Evolutionary conservation across 1,140 invertebrate species (phyloP).

Genomic region (Tenebrio molitor): DNA sequence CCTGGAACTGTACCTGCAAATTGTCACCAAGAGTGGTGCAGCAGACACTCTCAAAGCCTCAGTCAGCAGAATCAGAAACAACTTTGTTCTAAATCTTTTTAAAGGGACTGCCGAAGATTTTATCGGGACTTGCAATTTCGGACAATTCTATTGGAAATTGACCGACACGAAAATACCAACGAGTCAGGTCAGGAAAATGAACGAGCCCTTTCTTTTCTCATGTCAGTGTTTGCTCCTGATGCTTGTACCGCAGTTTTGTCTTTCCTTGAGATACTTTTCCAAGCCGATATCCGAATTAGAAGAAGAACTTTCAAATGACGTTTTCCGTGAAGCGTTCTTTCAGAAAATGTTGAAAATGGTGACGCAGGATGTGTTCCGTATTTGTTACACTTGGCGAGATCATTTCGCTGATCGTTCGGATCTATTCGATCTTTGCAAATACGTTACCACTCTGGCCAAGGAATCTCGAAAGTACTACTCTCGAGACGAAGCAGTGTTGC

Average conservation of each 20-base stretch:
- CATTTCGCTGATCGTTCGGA: too few relatives aligned
- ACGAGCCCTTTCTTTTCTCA: slow-evolving; percentile 41
- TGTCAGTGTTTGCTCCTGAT: neutral
- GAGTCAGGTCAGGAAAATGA: slow-evolving; percentile 57
- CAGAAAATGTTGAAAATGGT: neutral
- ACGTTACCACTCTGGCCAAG: too few relatives aligned
- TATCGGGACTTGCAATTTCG: slow-evolving; percentile 45
- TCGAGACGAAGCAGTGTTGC: too few relatives aligned
- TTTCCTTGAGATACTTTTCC: neutral
- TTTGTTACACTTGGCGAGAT: neutral
- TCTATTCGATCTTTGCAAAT: too few relatives aligned
- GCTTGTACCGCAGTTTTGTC: neutral
- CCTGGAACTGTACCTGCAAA: slow-evolving; percentile 17
- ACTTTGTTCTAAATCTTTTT: neutral
- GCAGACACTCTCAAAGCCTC: neutral
- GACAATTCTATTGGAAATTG: slow-evolving; percentile 55
- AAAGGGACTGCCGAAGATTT: slow-evolving; percentile 11
- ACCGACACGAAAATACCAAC: neutral
- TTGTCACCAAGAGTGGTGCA: neutral
- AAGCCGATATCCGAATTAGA: neutral
- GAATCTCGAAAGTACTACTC: too few relatives aligned
- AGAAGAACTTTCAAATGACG: neutral
- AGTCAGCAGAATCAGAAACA: neutral
- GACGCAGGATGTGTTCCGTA: neutral
- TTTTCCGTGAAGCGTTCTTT: neutral